Evolutionary conservation across 2,888 invertebrate species (phyloP), one percentile per base, ranked within the genome.

Genomic region (Meteorus cinctellus): DNA sequence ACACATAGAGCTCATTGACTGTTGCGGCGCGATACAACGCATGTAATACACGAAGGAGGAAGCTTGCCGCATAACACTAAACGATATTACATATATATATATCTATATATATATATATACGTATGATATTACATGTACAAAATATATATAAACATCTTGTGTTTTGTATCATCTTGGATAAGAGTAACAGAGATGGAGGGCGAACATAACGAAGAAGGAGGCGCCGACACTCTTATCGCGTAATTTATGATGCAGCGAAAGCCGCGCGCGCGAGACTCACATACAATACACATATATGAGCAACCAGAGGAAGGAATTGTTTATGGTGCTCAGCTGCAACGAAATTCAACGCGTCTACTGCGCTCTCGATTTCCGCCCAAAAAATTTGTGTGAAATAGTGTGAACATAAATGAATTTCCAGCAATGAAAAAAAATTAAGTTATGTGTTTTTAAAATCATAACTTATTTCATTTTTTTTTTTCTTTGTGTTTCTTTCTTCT

Each of bases 221-320:
- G 76, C 81, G 81, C 79, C 81, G 80, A 80, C 81, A 81, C 80
- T 80, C 84, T 84, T 84, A 84, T 84, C 84, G 81, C 76, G 75
- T 82, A 81, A 84, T 84, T 84, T 84, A 84, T 82, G 84, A 83
- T 81, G 73, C 70, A 60, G 62, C 66, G 72, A 75, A 77, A 60
- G 60, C 55, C 60, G 55, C 10, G 55, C n/a, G 55, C 55, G 55
- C 19, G 48, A 48, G 4, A 48, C 16, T 14, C 48, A 48, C 48
- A 48, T 24, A 48, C 12, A 41, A 48, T n/a, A 48, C n/a, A 48
- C n/a, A 55, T 19, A 19, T 8, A 55, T 55, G 24, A 71, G 45
- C 67, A 19, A 31, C 69, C 73, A 48, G 51, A 70, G 68, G 75
- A 73, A 76, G 72, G 72, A 77, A 79, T 79, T 80, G 79, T 81